Conservation (phyloP, 2,113 vertebrate species). For the Brachirus orientalis region DNA sequence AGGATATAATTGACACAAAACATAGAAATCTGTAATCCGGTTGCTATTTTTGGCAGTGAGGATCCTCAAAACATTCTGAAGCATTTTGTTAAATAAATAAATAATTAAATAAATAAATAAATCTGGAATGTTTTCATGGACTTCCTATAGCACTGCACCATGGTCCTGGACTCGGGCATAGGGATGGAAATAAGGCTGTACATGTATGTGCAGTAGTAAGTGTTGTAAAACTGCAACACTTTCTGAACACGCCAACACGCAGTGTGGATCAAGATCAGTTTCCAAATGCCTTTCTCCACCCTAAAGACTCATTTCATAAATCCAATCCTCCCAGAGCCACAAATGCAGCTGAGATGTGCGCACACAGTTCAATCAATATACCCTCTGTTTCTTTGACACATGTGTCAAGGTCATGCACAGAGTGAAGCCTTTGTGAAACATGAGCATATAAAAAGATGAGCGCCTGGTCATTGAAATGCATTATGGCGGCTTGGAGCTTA, state of each 20-base stretch:
- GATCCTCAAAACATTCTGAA: no score
- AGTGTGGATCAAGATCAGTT: constrained; percentile 15
- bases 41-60: no score
- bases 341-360: constrained; percentile 17
- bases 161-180: no score
- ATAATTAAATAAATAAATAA: no score
- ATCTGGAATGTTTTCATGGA: no score
- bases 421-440: constrained; percentile 15
- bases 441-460: constrained; percentile 52
- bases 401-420: constrained; percentile 57
- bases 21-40: no score
- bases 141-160: no score
- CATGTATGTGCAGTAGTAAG: no score
- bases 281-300: constrained; percentile 9
- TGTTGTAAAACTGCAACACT: no score
- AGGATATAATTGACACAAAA: no score
- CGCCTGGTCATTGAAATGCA: constrained; percentile 40
- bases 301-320: constrained; percentile 44
- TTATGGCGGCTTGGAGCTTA: constrained; percentile 37
- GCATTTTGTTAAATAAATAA: no score
- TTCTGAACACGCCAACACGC: constrained; percentile 15
- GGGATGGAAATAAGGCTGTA: no score
- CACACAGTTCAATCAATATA: constrained; percentile 63
- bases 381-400: constrained; percentile 37
- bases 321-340: constrained; percentile 45